Evolutionary conservation across 1,140 invertebrate species (phyloP).

Genomic region (Pygmarrhopalites habei): DNA sequence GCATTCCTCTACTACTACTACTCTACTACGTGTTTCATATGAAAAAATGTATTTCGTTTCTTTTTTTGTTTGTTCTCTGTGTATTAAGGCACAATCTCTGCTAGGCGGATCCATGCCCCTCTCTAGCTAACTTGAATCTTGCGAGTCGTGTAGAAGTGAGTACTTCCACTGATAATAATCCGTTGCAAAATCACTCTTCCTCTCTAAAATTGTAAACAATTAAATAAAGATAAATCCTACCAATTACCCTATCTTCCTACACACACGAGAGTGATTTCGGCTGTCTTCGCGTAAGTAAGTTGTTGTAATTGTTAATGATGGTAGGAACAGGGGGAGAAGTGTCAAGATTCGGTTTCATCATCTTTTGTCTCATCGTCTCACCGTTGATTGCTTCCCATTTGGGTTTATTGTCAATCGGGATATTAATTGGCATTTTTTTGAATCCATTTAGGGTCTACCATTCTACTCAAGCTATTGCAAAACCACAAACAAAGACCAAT

Average conservation of each 20-base stretch:
- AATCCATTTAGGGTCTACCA: constrained; percentile 75
- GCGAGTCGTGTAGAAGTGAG: constrained; percentile 39
- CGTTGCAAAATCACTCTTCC: constrained; percentile 18
- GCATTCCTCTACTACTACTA: no score
- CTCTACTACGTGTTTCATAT: constrained; percentile 12
- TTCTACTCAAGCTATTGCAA: constrained; percentile 80
- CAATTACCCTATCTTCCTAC: background rate
- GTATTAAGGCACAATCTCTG: constrained; percentile 39
- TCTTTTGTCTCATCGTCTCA: constrained; percentile 29
- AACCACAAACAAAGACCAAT: constrained; percentile 89
- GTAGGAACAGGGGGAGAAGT: constrained; percentile 9
- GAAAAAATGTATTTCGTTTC: constrained; percentile 38
- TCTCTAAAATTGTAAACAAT: background rate
- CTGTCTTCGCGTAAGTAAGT: constrained; percentile 10
- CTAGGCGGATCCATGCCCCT: constrained; percentile 33
- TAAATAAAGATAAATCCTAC: background rate
- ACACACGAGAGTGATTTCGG: background rate
- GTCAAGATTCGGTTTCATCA: constrained; percentile 20
- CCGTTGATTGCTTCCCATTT: no score
- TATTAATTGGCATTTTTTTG: constrained; percentile 40
- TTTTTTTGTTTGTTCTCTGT: constrained; percentile 41
- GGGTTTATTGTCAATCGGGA: constrained; percentile 5
- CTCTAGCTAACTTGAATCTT: constrained; percentile 38
- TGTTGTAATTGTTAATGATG: no score
- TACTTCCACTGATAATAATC: constrained; percentile 36